Evolutionary conservation across 2,888 invertebrate species (phyloP), one percentile per base, ranked within the genome.

Genomic region (Thymelicus sylvestris): DNA sequence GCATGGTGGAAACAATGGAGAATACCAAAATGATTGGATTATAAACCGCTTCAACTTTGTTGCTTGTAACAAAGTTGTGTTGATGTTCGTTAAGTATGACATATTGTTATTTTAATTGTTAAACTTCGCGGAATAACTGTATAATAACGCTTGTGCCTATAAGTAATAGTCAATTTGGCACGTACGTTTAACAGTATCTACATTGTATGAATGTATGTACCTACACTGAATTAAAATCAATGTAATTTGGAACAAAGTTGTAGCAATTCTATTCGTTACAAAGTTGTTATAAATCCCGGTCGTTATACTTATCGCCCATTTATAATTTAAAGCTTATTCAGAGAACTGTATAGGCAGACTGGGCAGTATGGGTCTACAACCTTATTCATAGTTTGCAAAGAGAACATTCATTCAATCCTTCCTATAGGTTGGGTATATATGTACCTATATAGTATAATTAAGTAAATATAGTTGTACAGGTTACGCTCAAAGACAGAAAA

Each of bases 1-100:
- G 69, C n/a, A 50, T 64, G 31, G 64, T 65, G 24, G 65, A 52
- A 65, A 70, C 70, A 70, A 70, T 70, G 41, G 70, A 52, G 70
- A 65, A 59, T 70, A 65, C 48, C 50, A 65, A 41, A 13, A 59
- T 38, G 7, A 55, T 55, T 59, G 31, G 13, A 38, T n/a, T 13
- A 57, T 59, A 38, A 19, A 55, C 24, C 12, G 55, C 4, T 55
- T 55, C 10, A 38, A 57, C 31, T 0, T 15, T 57, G 15, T 55
- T 5, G 13, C 13, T 13, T 57, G 4, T 31, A 57, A 57, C 38
- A 57, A 10, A 55, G 10, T 55, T 24, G 52, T 52, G 7, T 19
- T 19, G 8, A 12, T 44, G 12, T 44, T 1, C 6, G 52, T 3
- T 52, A 19, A 19, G 4, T 52, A 52, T 8, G 52, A 5, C 12